Evolutionary conservation across 2,113 vertebrate genomes (phyloP).

Genomic region (Columba livia): DNA sequence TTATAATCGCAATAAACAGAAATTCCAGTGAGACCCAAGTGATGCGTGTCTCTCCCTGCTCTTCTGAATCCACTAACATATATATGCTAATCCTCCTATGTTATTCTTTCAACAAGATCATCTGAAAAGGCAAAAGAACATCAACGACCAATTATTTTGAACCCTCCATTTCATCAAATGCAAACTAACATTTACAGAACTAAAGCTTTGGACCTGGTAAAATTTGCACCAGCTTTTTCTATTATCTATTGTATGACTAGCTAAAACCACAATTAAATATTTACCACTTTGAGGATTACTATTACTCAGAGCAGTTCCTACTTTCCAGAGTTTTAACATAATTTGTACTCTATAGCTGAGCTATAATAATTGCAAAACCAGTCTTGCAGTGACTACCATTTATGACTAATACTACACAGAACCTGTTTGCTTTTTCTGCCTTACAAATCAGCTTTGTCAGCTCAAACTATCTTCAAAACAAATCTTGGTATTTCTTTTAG

Average conservation of each 20-base stretch:
- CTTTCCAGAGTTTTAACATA: background rate
- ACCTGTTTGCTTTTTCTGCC: background rate
- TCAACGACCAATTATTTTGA: background rate
- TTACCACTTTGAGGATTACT: background rate
- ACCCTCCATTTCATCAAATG: background rate
- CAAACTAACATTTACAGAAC: background rate
- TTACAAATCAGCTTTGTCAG: background rate
- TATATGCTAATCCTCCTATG: slow-evolving; percentile 3
- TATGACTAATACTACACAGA: background rate
- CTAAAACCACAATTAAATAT: background rate
- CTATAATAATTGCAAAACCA: background rate
- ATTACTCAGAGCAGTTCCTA: background rate
- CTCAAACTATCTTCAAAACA: slow-evolving; percentile 1
- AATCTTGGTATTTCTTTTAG: background rate
- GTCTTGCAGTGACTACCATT: background rate
- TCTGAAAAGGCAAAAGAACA: slow-evolving; percentile 14
- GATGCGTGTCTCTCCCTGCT: background rate
- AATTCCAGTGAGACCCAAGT: slow-evolving; percentile 3
- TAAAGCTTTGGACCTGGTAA: background rate
- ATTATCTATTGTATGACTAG: background rate
- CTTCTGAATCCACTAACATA: slow-evolving; percentile 14
- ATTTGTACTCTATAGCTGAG: background rate
- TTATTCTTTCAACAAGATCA: slow-evolving; percentile 13
- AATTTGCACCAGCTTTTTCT: background rate
- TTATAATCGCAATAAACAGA: background rate